Evolutionary conservation across 1,140 invertebrate genomes (phyloP), one percentile per base, ranked within the genome.

Genomic region (Marisa cornuarietis): DNA sequence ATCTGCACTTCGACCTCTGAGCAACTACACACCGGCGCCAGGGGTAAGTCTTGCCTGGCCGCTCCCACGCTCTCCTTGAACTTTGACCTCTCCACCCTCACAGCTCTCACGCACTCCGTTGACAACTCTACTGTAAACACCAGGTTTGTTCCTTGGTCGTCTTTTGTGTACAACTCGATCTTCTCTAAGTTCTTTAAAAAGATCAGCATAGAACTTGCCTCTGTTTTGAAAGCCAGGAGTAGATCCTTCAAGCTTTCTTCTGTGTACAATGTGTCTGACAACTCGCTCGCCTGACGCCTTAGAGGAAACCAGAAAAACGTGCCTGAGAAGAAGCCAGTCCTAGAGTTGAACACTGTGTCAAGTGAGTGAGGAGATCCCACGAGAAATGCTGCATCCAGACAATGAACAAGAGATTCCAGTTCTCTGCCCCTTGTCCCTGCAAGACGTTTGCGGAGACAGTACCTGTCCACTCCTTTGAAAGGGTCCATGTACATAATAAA

Each of bases 251-350:
- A 73, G 69, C 85, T 85, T n/a, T 80, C 69, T 52, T 71, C 65
- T 20, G 76, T 65, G 76, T 84, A 85, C 24, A 83, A 31, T 42
- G 80, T 84, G 14, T 81, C 75, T 5, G 83, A 84, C 63, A 86
- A 69, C 7, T 79, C 66, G 16, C 84, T 83, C 58, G n/a, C 5
- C 20, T 51, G 20, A 1, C 58, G 63, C 26, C 87, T 69, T 31
- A 88, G 76, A 42, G 87, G 85, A 79, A 88, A 85, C 79, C 88
- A 82, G 42, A 88, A 88, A 52, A 89, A 22, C 6, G 86, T 85
- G 0, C 87, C 87, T 26, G 79, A 85, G 68, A 31, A 42, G 31
- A 42, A 51, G 52, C 82, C 83, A 26, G 81, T 82, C 7, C 52
- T 2, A n/a, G 66, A 24, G 2, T 31, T 51, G 52, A 73, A 71